These are phyloP conservation scores for Xestia sexstrigata DNA, from an alignment of 2,888 invertebrate genomes.

Conservation along the genomic window DNA sequence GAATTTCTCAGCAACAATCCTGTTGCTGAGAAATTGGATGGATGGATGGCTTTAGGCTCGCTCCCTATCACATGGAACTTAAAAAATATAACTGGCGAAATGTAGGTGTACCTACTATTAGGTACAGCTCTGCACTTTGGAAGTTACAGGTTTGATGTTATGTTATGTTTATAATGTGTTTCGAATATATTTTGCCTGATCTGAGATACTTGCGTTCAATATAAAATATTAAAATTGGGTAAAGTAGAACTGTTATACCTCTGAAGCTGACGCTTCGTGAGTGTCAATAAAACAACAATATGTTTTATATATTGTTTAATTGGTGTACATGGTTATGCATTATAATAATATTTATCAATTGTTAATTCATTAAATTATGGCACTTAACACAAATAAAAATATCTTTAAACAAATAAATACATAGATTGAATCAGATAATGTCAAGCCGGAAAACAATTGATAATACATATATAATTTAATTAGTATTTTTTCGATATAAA, in stretches of 20 bases:
- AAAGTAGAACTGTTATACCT: background rate
- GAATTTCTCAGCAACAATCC: background rate
- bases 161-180: background rate
- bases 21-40: too few relatives aligned
- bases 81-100: background rate
- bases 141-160: too few relatives aligned
- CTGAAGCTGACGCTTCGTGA: background rate
- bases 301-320: constrained; percentile 87
- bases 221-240: background rate
- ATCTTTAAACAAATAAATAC: constrained; percentile 79
- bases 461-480: constrained; percentile 67
- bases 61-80: background rate
- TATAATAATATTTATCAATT: constrained; percentile 89
- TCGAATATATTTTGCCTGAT: background rate
- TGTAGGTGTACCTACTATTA: background rate
- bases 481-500: constrained; percentile 76
- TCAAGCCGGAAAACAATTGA: constrained; percentile 78
- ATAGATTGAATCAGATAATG: constrained; percentile 83
- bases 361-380: constrained; percentile 91
- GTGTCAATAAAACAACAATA: constrained; percentile 76
- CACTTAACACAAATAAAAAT: constrained; percentile 89
- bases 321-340: constrained; percentile 91
- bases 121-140: background rate
- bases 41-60: too few relatives aligned
- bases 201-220: background rate